Evolutionary conservation across 2,888 invertebrate species (phyloP), one percentile per base, ranked within the genome.

Genomic region (Drosophila mimica): DNA sequence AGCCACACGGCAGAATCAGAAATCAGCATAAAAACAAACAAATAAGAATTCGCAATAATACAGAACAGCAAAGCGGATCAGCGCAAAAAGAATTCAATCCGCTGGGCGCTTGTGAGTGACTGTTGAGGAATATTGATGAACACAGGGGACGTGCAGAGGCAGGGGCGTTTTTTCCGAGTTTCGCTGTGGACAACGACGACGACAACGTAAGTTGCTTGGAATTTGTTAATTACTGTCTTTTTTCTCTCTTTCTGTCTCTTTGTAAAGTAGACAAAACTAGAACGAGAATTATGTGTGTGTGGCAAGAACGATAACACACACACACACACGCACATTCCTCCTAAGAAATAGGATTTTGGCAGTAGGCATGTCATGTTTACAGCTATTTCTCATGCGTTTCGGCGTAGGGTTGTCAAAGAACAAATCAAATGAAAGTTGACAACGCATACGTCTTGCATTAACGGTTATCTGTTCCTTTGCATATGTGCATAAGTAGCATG

Each of bases 131-230:
- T 52, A 83, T 88, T 79, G 75, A 82, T 89, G 89, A 81, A 70
- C 74, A 67, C 62, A 80, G 58, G 46, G 62, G 73, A 74, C 70
- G 84, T 66, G 49, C 43, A 46, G 38, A 40, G 75, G 70, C 81
- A 88, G 77, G 68, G 66, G 85, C 77, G 70, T 75, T 72, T 83
- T 82, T 79, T 80, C 88, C 73, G 67, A 88, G 70, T 85, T 80
- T 71, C 51, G 88, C 90, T 83, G 77, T 83, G 78, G 90, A 88
- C 90, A 90, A 85, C 85, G 90, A 85, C 90, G 90, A 85, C 85
- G 75, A 78, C 81, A 88, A 90, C 90, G 85, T 85, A 86, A 85
- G 85, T 85, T 74, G 74, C 46, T 83, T 85, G 77, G 77, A 80
- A 80, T 85, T 85, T 73, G 53, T 75, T 88, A 82, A 88, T 81